Evolutionary conservation across 2,888 invertebrate species (phyloP), one percentile per base, ranked within the genome.

Genomic region (Palloptera scutellata): DNA sequence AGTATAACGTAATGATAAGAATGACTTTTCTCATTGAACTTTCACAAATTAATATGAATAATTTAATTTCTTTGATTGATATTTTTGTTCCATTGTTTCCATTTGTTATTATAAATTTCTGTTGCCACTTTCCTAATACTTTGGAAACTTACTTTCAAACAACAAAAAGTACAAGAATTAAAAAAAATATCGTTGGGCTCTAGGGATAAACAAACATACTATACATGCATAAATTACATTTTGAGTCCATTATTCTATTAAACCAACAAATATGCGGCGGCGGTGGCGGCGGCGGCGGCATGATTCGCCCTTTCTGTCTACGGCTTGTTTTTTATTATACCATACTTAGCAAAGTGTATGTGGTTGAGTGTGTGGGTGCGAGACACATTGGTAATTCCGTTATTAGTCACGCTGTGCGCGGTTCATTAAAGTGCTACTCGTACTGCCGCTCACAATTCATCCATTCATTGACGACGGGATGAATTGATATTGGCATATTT

Each of bases 401-500:
- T 55, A 67, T 67, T 67, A 62, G 67, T 62, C 67, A 67, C 67
- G 59, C 62, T 59, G 67, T 62, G 61, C 40, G 62, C 55, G 62
- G 40, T 67, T 53, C 51, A 58, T 58, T 57, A 58, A 58, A 58
- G 62, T 52, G 59, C 57, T 67, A 53, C 45, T 62, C 48, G 52
- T 61, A 52, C 61, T 13, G 52, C 53, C 17, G 17, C 51, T 9
- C 52, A 20, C 42, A 43, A 42, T 42, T 59, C 20, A 45, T 43
- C 58, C 58, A 43, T 45, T 12, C 15, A 19, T 59, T 8, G 42
- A 43, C 17, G 17, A 42, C 52, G 41, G 52, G 53, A 53, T 53
- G 61, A 19, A 67, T 62, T 67, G 61, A 63, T 45, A 57, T 62
- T 59, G 67, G 55, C 67, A 67, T 63, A 59, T 67, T 62, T 62